These are phyloP conservation scores for Galago senegalensis DNA, from an alignment of 2,797 vertebrate species.

Conservation along the genomic window DNA sequence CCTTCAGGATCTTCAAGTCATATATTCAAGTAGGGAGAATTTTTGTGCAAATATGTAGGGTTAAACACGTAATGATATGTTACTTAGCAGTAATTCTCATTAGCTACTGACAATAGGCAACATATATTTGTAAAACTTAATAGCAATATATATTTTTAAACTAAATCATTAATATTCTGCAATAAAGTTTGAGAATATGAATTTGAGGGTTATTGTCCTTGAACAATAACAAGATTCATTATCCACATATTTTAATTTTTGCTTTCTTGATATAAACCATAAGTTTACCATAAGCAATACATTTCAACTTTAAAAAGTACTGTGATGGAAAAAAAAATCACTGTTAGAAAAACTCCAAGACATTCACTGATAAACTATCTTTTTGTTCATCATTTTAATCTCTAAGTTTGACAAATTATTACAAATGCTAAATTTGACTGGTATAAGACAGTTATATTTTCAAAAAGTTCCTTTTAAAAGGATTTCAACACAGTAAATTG, in stretches of 20 bases:
- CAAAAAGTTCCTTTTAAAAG: not conserved
- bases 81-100: not conserved
- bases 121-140: not conserved
- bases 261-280: not conserved
- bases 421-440: constrained; percentile 33
- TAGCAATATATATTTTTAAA: not conserved
- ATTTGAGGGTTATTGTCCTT: not conserved
- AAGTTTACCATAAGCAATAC: not conserved
- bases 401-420: constrained; percentile 18
- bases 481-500: not conserved
- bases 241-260: not conserved
- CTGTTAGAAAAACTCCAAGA: not conserved
- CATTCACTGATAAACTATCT: constrained; percentile 17
- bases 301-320: not conserved
- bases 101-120: not conserved
- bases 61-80: not conserved
- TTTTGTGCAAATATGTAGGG: not conserved
- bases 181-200: not conserved
- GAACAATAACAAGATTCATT: not conserved
- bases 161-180: not conserved
- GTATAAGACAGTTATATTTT: not conserved
- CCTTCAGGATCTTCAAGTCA: not conserved
- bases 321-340: constrained; percentile 42
- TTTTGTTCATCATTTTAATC: constrained; percentile 57
- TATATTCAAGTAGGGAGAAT: not conserved